Evolutionary conservation across 2,113 vertebrate species (phyloP).

Genomic region (Laticauda laticaudata): DNA sequence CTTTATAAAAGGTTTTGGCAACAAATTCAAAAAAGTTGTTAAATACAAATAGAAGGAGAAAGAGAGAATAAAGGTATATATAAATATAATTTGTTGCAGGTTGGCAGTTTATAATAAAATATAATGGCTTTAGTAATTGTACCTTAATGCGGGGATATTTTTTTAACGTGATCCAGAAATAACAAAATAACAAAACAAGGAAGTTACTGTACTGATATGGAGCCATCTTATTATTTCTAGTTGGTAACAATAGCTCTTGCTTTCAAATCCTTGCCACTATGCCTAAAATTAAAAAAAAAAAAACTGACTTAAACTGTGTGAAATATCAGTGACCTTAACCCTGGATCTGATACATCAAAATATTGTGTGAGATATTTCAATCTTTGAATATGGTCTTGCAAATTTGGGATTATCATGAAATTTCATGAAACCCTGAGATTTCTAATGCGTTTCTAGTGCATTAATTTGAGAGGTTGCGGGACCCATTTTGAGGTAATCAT

Average conservation of each 20-base stretch:
- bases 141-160: not conserved
- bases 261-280: not conserved
- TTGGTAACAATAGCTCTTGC: not conserved
- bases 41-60: not conserved
- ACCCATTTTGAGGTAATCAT: not conserved
- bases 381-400: not conserved
- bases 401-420: not conserved
- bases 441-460: not conserved
- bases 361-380: not conserved
- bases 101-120: not conserved
- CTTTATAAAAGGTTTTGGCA: not conserved
- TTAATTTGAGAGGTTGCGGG: not conserved
- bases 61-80: not conserved
- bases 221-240: not conserved
- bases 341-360: not conserved
- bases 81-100: not conserved
- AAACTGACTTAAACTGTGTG: not conserved
- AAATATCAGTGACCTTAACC: not conserved
- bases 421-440: not conserved
- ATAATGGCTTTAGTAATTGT: not conserved
- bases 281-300: not conserved
- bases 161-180: not conserved
- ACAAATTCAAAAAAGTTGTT: not conserved
- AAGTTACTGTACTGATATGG: not conserved
- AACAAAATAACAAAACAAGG: not conserved